phyloP scores from a whole-genome alignment of 2,113 vertebrate species.

The Centrocercus urophasianus region DNA sequence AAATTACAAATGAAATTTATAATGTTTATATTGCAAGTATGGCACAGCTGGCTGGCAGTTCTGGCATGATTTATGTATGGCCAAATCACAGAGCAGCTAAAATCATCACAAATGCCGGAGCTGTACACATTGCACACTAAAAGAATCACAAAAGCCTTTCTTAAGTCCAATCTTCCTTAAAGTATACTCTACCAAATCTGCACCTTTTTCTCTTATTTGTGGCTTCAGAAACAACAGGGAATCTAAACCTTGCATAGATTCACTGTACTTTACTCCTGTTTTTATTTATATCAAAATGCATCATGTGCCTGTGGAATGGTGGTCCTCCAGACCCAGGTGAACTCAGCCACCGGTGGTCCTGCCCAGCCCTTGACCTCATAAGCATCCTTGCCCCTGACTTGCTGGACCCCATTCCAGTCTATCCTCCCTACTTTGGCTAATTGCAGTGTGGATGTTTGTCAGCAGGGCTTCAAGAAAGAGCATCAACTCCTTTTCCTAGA shows the following conservation, averaged over 20 bases:
- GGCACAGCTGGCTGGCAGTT: conserved; percentile 23
- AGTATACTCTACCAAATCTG: background rate
- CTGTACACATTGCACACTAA: background rate
- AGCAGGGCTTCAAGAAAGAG: background rate
- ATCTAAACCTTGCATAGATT: background rate
- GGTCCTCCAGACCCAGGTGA: background rate
- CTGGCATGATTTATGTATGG: background rate
- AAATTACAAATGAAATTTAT: background rate
- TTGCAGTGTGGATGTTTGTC: background rate
- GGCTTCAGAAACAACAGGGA: background rate
- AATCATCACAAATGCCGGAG: background rate
- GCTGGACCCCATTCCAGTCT: background rate
- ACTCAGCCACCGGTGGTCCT: background rate
- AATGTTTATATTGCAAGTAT: background rate
- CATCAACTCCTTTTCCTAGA: background rate
- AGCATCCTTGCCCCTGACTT: background rate
- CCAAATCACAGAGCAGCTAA: conserved; percentile 20
- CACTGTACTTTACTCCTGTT: background rate
- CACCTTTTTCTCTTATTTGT: background rate
- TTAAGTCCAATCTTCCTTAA: background rate
- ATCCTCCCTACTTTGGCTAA: background rate
- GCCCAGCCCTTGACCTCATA: background rate
- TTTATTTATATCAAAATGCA: background rate
- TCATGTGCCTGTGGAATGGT: background rate
- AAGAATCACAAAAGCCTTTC: background rate